phyloP scores from a whole-genome alignment of 1,140 invertebrate genomes.

The Eubasilissa regina region DNA sequence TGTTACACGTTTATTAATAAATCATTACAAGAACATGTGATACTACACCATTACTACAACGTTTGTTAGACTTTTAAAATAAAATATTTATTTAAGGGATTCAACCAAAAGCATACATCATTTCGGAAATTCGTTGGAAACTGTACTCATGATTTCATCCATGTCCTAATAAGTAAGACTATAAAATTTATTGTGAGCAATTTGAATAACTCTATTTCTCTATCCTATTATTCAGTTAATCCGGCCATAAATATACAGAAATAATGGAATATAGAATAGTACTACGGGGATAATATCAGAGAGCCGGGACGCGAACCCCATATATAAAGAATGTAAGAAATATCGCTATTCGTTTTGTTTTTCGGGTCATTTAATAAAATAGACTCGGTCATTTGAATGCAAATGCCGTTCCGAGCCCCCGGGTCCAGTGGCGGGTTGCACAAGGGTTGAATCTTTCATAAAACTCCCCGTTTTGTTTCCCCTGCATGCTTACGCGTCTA shows the following conservation, averaged over 20 bases:
- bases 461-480: too few species aligned
- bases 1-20: too few species aligned
- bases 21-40: too few species aligned
- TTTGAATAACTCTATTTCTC: constrained; percentile 40
- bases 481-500: too few species aligned
- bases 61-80: too few species aligned
- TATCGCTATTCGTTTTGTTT: constrained; percentile 51
- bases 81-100: not conserved
- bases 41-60: too few species aligned
- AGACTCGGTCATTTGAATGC: constrained; percentile 52
- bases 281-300: not conserved
- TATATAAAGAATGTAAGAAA: constrained; percentile 47
- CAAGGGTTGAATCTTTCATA: too few species aligned
- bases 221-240: constrained; percentile 30
- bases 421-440: not conserved
- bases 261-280: constrained; percentile 20
- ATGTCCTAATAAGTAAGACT: not conserved
- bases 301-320: constrained; percentile 1
- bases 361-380: constrained; percentile 56
- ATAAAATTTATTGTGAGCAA: constrained; percentile 22
- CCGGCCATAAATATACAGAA: constrained; percentile 38
- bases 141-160: constrained; percentile 1
- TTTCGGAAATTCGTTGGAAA: constrained; percentile 18
- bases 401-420: constrained; percentile 33
- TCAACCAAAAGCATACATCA: not conserved